Evolutionary conservation across 2,113 vertebrate genomes (phyloP).

Genomic region (Gambusia affinis): DNA sequence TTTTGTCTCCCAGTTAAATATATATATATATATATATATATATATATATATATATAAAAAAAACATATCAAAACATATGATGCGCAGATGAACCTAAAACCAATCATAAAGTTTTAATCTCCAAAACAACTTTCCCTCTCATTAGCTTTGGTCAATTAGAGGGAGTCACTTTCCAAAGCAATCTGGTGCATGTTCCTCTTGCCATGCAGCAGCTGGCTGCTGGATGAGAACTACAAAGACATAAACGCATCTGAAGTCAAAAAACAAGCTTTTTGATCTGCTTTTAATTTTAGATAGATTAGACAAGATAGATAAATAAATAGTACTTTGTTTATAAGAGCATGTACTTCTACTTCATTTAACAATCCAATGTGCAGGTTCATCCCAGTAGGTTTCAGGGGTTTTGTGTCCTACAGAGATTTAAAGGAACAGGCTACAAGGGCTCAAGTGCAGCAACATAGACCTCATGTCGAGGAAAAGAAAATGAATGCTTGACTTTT

Average conservation of each 20-base stretch:
- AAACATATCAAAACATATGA: not conserved
- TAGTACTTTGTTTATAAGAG: slow-evolving; percentile 5
- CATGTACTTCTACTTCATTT: not conserved
- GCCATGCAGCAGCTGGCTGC: too few species aligned
- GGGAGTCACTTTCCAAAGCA: not conserved
- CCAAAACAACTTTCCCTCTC: not conserved
- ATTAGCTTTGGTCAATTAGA: not conserved
- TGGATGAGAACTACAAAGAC: not conserved
- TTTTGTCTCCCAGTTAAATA: slow-evolving; percentile 7
- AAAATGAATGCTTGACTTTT: slow-evolving; percentile 40
- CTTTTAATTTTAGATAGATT: not conserved
- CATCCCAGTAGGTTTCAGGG: not conserved
- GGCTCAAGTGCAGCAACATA: slow-evolving; percentile 2
- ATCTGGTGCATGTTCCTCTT: not conserved
- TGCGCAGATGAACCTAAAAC: not conserved
- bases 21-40: not conserved
- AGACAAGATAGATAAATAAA: too few species aligned
- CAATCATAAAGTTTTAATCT: not conserved
- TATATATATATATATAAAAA: not conserved
- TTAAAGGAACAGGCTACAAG: not conserved
- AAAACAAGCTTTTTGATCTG: not conserved
- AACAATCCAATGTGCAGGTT: not conserved
- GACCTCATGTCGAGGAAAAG: slow-evolving; percentile 12
- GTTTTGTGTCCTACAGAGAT: not conserved
- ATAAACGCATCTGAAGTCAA: not conserved